Evolutionary conservation across 2,797 vertebrate species (phyloP).

Genomic region (Ataeniobius toweri): DNA sequence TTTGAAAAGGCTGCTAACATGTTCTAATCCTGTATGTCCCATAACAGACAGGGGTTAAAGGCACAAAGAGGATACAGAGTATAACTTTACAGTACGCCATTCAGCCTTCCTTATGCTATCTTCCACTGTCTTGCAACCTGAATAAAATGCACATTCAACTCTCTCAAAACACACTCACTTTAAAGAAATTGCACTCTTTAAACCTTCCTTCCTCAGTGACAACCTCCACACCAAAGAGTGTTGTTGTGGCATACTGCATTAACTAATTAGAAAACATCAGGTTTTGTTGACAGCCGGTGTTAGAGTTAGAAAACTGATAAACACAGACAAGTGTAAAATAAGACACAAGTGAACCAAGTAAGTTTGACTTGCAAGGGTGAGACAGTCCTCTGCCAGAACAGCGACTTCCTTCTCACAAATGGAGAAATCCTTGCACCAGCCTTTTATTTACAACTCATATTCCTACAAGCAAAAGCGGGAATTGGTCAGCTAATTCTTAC

Average conservation of each 20-base stretch:
- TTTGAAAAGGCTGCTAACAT: not conserved
- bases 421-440: too few relatives aligned
- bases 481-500: too few relatives aligned
- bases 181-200: not conserved
- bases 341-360: too few relatives aligned
- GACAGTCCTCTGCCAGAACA: too few relatives aligned
- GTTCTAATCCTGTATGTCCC: not conserved
- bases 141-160: not conserved
- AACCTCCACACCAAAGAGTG: not conserved
- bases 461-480: too few relatives aligned
- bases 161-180: not conserved
- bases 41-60: not conserved
- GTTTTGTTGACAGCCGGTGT: not conserved
- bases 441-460: too few relatives aligned
- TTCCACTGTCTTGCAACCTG: not conserved
- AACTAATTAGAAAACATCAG: not conserved
- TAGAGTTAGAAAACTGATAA: too few relatives aligned
- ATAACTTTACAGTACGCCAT: not conserved
- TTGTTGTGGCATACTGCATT: not conserved
- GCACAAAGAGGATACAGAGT: not conserved
- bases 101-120: not conserved
- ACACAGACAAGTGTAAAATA: too few relatives aligned
- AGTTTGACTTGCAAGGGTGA: too few relatives aligned
- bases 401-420: too few relatives aligned
- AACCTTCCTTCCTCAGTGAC: not conserved